Evolutionary conservation across 1,140 invertebrate genomes (phyloP).

Genomic region (Halesus radiatus): DNA sequence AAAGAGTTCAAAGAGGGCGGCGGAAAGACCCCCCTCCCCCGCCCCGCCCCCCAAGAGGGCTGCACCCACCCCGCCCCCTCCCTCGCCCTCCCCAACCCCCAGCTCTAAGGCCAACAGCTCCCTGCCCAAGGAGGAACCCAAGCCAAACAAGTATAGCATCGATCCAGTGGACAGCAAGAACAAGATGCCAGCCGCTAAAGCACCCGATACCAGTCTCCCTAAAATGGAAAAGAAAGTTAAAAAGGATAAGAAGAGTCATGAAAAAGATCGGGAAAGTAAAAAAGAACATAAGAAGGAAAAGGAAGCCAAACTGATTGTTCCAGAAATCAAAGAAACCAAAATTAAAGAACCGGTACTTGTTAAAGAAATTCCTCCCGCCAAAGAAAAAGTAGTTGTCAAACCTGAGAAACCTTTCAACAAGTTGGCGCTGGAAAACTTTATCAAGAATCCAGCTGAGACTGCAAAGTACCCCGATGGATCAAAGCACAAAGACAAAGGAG

Average conservation of each 20-base stretch:
- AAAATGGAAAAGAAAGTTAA: slow-evolving; percentile 68
- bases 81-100: slow-evolving; percentile 32
- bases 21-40: slow-evolving; percentile 66
- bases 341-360: slow-evolving; percentile 62
- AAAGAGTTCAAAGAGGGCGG: slow-evolving; percentile 68
- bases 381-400: slow-evolving; percentile 63
- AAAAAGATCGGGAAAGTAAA: slow-evolving; percentile 70
- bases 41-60: slow-evolving; percentile 72
- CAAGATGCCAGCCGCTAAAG: slow-evolving; percentile 65
- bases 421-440: slow-evolving; percentile 67
- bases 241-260: slow-evolving; percentile 70
- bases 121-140: slow-evolving; percentile 68
- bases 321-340: slow-evolving; percentile 67
- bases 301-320: slow-evolving; percentile 48
- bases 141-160: slow-evolving; percentile 60
- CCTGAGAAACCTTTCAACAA: slow-evolving; percentile 65
- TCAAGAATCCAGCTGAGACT: slow-evolving; percentile 64
- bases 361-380: slow-evolving; percentile 63
- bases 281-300: slow-evolving; percentile 71
- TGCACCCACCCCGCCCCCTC: slow-evolving; percentile 69
- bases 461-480: slow-evolving; percentile 63
- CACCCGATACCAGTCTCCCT: slow-evolving; percentile 62
- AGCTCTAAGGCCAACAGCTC: slow-evolving; percentile 62
- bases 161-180: slow-evolving; percentile 63
- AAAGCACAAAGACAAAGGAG: slow-evolving; percentile 67